These are phyloP conservation scores for Babyrousa celebensis DNA, from an alignment of 2,797 vertebrate species.

Conservation along the genomic window DNA sequence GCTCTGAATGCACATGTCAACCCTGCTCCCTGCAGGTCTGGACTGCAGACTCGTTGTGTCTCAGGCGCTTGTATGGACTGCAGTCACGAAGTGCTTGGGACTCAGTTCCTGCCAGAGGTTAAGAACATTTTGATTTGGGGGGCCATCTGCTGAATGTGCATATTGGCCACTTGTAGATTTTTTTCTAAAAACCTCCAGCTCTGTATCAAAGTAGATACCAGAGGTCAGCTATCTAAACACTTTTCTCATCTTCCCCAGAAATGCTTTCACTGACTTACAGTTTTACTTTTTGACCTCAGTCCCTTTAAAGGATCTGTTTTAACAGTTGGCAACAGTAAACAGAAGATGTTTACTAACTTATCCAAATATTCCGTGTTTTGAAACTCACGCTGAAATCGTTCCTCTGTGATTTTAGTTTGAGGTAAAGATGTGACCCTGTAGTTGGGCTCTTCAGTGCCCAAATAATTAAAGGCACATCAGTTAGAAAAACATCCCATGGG, in stretches of 20 bases:
- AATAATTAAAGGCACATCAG: background rate
- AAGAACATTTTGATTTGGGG: background rate
- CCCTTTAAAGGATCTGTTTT: background rate
- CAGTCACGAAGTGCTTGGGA: background rate
- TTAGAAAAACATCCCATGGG: background rate
- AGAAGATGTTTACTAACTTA: background rate
- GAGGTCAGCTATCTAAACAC: background rate
- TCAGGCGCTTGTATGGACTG: background rate
- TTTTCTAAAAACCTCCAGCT: background rate
- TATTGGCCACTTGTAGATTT: background rate
- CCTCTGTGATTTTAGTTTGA: background rate
- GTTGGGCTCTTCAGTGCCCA: background rate
- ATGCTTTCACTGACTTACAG: background rate
- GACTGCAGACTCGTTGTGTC: background rate
- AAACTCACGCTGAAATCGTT: background rate
- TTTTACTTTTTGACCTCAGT: background rate
- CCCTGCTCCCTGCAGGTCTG: background rate
- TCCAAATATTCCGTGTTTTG: background rate
- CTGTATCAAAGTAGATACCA: background rate
- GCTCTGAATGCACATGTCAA: background rate
- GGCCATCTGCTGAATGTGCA: background rate
- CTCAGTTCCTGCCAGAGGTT: background rate
- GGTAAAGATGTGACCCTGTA: background rate
- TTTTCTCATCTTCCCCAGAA: conserved; percentile 21
- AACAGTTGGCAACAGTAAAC: background rate